Evolutionary conservation across 35 echinoderm and acorn worm genomes (phyloP).

Genomic region (Nesometra sesokonis): DNA sequence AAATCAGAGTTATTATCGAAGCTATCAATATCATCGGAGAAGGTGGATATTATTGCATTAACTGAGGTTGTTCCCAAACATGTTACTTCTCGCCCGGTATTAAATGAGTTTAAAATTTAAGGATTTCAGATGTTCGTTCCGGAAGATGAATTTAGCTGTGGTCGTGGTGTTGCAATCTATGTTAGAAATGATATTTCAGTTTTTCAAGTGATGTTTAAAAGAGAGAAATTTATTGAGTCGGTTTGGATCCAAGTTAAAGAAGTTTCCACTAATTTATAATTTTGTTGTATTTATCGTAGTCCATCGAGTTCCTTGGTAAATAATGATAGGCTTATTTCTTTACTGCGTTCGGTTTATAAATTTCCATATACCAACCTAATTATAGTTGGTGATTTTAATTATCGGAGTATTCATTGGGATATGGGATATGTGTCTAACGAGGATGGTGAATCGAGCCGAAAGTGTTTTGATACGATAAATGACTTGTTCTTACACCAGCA

Average conservation of each 20-base stretch:
- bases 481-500: slow-evolving; percentile 24
- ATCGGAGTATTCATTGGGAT: slow-evolving; percentile 13
- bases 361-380: neutral
- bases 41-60: neutral
- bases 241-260: neutral
- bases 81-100: neutral
- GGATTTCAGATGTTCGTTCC: neutral
- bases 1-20: neutral
- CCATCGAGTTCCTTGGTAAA: neutral
- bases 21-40: neutral
- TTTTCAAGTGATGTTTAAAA: neutral
- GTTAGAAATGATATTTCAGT: neutral
- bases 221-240: neutral
- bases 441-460: neutral
- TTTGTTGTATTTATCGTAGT: slow-evolving; percentile 21
- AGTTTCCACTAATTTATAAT: neutral
- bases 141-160: neutral
- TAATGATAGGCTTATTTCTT: neutral
- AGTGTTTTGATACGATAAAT: neutral
- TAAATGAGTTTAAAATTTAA: neutral
- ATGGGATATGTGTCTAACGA: neutral
- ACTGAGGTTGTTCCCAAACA: neutral
- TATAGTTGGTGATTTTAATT: slow-evolving; percentile 39
- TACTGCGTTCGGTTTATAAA: neutral
- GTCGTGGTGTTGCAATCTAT: neutral